Base-by-base conservation (phyloP, 53 echinoderm and acorn worm genomes). In the Antedon mediterranea region DNA sequence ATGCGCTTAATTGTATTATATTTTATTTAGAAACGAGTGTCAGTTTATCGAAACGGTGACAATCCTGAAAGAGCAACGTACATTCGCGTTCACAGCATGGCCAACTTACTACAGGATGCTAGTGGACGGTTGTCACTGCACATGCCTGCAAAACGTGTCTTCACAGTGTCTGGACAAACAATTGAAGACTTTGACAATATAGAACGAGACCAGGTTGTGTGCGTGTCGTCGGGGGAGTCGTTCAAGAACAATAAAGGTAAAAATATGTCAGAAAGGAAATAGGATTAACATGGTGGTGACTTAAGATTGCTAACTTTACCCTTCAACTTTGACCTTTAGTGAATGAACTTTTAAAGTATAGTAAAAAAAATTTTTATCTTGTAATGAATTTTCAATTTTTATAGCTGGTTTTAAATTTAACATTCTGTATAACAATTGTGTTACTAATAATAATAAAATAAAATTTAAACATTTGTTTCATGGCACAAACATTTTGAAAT, bases 31-130 rank as follows among this genome's bases (percentile, higher is more conserved):
- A 93, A 93, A 87, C 88, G 94, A 3, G 84, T 93, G 32, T 78
- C 83, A 76, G 90, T 85, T 0, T 94, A 89, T 83, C 86, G 78
- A 32, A 94, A 87, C 70, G 94, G 94, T 4, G 85, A 82, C 8
- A 77, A 78, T 29, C 83, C 81, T 3, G 88, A 94, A 29, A 89
- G 84, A 32, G 78, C 81, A 29, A 30, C 43, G 43, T 78, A 81
- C 26, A 87, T 82, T 3, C 91, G 94, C 91, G 94, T 87, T 28
- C 71, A 89, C 3, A 84, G 85, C 0, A 28, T 94, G 34, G 73
- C 84, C 18, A 89, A 94, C 34, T 57, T 94, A 32, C 79, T 94
- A 13, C 79, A 79, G 28, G 88, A 90, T 30, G 81, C 85, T 0
- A 85, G 87, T 0, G 34, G 75, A 2, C 79, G 91, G 33, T 83